phyloP scores from a whole-genome alignment of 2,797 vertebrate genomes.

The Rhinophrynus dorsalis region DNA sequence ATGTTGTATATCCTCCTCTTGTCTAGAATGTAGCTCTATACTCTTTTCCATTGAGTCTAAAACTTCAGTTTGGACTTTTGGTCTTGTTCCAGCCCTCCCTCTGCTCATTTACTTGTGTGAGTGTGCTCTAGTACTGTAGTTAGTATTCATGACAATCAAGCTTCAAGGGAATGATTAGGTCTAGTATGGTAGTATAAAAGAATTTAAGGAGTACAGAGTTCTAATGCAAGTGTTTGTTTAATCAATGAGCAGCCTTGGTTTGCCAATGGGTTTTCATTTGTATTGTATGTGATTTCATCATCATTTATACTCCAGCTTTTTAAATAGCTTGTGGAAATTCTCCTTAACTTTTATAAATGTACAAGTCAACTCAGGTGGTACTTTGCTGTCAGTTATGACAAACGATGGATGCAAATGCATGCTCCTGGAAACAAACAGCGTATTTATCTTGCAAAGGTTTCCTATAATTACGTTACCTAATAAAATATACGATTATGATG shows the following conservation, averaged over 20 bases:
- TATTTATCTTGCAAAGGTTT: conserved; percentile 53
- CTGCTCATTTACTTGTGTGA: no score
- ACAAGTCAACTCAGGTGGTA: conserved; percentile 53
- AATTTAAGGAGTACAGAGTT: no score
- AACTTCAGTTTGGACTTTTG: no score
- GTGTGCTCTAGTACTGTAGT: no score
- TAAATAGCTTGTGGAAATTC: conserved; percentile 44
- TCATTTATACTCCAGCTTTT: conserved; percentile 26
- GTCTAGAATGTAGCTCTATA: no score
- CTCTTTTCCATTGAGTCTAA: no score
- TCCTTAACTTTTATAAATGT: conserved; percentile 48
- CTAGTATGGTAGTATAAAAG: no score
- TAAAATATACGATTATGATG: conserved; percentile 53
- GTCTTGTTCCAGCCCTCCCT: no score
- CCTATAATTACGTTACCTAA: conserved; percentile 56
- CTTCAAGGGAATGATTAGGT: no score
- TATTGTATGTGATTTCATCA: conserved; percentile 27
- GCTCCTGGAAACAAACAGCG: conserved; percentile 53
- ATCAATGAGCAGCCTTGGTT: conserved; percentile 12
- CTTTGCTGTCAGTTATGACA: conserved; percentile 56
- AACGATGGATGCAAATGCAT: conserved; percentile 55
- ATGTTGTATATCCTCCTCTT: no score
- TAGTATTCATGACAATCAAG: no score
- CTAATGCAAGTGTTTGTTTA: no score
- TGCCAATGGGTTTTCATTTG: conserved; percentile 22